Evolutionary conservation across 1,140 invertebrate genomes (phyloP).

Genomic region (Cryptotermes secundus): DNA sequence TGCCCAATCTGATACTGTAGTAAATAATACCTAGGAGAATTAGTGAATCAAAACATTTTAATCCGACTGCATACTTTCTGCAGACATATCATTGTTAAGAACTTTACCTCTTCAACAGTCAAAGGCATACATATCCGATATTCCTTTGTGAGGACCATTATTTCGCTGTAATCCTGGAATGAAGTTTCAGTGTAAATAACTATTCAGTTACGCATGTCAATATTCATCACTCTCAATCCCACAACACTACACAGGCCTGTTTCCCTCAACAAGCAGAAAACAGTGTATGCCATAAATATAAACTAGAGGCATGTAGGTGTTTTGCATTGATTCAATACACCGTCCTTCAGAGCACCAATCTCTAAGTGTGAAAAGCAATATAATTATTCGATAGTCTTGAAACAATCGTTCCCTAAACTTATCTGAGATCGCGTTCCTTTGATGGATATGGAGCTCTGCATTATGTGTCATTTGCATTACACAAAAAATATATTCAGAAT

Average conservation of each 20-base stretch:
- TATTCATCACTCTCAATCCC: not conserved
- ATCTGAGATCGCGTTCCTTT: no score
- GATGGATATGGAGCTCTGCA: no score
- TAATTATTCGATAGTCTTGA: no score
- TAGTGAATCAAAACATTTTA: conserved; percentile 28
- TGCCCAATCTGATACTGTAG: conserved; percentile 86
- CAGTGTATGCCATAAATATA: not conserved
- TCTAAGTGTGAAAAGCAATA: no score
- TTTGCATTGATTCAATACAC: not conserved
- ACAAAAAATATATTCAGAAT: no score
- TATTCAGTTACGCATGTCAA: not conserved
- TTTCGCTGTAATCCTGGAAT: not conserved
- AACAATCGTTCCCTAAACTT: no score
- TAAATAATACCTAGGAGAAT: conserved; percentile 21
- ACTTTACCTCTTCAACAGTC: conserved; percentile 80
- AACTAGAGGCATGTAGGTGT: not conserved
- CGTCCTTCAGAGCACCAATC: not conserved
- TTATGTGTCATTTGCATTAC: no score
- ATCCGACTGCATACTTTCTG: conserved; percentile 25
- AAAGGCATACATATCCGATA: conserved; percentile 92
- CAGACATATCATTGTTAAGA: conserved; percentile 36
- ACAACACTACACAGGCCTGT: not conserved
- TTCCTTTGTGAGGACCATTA: conserved; percentile 81
- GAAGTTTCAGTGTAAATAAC: not conserved
- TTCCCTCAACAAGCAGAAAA: not conserved